Evolutionary conservation across 2,113 vertebrate genomes (phyloP).

Genomic region (Psilopsiagon aymara): DNA sequence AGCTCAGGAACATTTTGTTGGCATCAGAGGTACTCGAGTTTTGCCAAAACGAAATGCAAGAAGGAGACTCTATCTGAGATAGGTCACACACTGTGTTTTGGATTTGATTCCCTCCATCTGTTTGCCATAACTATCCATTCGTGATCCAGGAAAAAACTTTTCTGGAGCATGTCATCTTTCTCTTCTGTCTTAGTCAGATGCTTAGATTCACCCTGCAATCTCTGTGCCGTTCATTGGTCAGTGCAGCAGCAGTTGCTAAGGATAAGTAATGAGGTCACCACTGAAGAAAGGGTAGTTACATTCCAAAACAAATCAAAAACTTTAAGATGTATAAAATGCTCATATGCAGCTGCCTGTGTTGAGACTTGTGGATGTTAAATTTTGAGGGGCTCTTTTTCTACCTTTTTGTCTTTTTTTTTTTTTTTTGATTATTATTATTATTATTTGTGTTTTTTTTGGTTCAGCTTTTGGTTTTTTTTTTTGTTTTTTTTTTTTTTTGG

Average conservation of each 20-base stretch:
- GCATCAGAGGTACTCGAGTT: neutral
- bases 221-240: neutral
- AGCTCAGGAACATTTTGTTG: conserved; percentile 42
- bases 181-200: neutral
- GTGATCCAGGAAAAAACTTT: conserved; percentile 53
- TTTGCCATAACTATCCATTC: conserved; percentile 48
- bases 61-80: conserved; percentile 40
- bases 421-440: no score
- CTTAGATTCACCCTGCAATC: neutral
- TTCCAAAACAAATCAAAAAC: neutral
- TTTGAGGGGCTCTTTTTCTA: neutral
- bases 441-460: neutral
- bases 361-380: neutral
- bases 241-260: neutral
- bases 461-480: neutral
- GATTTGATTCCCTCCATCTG: conserved; percentile 39
- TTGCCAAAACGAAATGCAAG: conserved; percentile 1
- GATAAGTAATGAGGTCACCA: conserved; percentile 4
- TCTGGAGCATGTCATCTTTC: conserved; percentile 23
- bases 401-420: neutral
- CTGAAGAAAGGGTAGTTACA: neutral
- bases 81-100: conserved; percentile 57
- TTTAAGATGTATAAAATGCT: neutral
- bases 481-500: neutral
- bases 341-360: neutral